Percentiles rank a stretch among this genome's conserved stretches.
These are phyloP conservation scores for Microtus pennsylvanicus DNA, from an alignment of 2,113 vertebrate genomes.

Conservation along the genomic window DNA sequence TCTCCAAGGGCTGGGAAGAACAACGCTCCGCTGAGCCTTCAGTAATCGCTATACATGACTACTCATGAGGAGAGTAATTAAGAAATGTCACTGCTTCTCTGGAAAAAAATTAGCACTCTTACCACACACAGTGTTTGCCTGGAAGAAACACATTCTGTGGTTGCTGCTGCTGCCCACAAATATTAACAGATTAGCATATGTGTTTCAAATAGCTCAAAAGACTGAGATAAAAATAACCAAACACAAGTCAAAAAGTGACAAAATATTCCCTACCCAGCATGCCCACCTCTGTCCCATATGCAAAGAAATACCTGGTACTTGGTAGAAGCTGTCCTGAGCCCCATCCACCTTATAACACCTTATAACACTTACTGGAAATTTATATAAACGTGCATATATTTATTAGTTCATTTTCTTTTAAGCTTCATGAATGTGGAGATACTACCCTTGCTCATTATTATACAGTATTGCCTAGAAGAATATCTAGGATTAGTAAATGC, in stretches of 20 bases:
- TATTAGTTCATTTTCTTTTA: slow-evolving; percentile 13
- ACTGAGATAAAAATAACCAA: not conserved
- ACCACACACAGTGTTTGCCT: slow-evolving; percentile 23
- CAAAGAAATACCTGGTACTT: not conserved
- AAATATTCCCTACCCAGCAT: not conserved
- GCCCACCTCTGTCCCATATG: not conserved
- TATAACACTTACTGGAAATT: not conserved
- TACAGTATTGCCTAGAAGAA: not conserved
- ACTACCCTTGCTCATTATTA: not conserved
- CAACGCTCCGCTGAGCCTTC: slow-evolving; percentile 81
- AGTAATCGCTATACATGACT: slow-evolving; percentile 84
- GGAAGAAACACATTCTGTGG: slow-evolving; percentile 38
- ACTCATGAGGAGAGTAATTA: slow-evolving; percentile 87
- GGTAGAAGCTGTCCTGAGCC: not conserved
- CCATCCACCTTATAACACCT: not conserved
- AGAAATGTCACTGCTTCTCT: slow-evolving; percentile 85
- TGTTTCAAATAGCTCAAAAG: slow-evolving; percentile 19
- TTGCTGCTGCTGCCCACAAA: slow-evolving; percentile 14
- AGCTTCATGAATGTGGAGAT: not conserved
- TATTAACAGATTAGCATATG: slow-evolving; percentile 29
- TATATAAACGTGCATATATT: not conserved
- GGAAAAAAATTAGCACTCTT: slow-evolving; percentile 70
- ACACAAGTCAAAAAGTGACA: not conserved
- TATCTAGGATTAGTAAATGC: not conserved
- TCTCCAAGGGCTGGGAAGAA: slow-evolving; percentile 81